Evolutionary conservation across 2,797 vertebrate genomes (phyloP), one percentile per base, ranked within the genome.

Genomic region (Tenualosa thibaudeaui): DNA sequence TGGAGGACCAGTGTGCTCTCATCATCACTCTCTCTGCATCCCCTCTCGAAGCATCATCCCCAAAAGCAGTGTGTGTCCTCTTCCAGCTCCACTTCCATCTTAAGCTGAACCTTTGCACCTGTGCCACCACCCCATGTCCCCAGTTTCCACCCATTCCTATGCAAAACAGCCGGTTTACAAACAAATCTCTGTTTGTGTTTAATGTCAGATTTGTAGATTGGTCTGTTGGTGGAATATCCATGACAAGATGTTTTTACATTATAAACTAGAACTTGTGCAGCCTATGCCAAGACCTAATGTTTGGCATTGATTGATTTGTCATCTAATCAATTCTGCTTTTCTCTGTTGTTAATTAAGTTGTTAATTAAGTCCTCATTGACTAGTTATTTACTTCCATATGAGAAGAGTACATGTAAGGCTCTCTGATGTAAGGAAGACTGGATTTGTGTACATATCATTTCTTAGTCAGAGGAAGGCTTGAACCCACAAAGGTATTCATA

Each of bases 1-100:
- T 85, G 81, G 17, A 51, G 82, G 81, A 84, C 78, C 82, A 75
- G 58, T 65, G 83, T 53, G 71, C 24, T 24, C 81, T 53, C 40
- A 75, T 58, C 43, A 37, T 53, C 83, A 87, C 86, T 87, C 90
- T 81, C 56, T 37, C 87, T 81, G 68, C 12, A 71, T 54, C 86
- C 81, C 54, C 54, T 31, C 54, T 22, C 19, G 3, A 56, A 22
- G 54, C 54, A 5, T 56, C 54, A 56, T 56, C 37, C 71, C 40
- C 17, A 43, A 78, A 13, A 13, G 37, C 71, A 46, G 19, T 22
- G 37, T 8, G 8, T 22, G 37, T 19, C 19, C 71, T 46, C 71
- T 5, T 46, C 71, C 4, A 37, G 13, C 26, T 22, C 17, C 26
- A 37, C 26, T 13, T 68, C 62, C 65, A 24, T 26, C 31, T 26